A percentile compares a stretch with the other conserved stretches of the same genome.
These are phyloP conservation scores for Picathartes gymnocephalus DNA, from an alignment of 2,113 vertebrate genomes.

Conservation along the genomic window DNA sequence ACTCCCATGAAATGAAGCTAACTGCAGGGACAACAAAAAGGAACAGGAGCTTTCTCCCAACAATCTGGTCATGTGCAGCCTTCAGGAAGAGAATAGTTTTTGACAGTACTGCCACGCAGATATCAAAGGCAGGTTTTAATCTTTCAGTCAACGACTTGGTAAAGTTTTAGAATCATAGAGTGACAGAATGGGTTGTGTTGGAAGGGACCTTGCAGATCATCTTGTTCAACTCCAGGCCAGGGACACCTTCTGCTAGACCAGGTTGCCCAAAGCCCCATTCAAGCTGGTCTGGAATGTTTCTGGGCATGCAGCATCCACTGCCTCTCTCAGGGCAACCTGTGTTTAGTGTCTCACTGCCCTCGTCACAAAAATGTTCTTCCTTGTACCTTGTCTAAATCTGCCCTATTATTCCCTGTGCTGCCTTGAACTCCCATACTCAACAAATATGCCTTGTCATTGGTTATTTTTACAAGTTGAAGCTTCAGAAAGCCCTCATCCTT, in stretches of 20 bases:
- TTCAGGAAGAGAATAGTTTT: not conserved
- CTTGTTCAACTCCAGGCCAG: fast-evolving
- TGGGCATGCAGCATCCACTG: not conserved
- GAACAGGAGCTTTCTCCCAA: not conserved
- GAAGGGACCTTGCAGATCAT: not conserved
- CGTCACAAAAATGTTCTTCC: fast-evolving
- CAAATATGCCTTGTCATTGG: too few relatives aligned
- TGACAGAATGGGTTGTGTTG: not conserved
- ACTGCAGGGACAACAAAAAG: not conserved
- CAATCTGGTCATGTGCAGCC: not conserved
- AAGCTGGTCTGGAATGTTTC: not conserved
- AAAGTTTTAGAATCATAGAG: not conserved
- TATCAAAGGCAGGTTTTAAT: not conserved
- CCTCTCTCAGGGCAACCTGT: too few relatives aligned
- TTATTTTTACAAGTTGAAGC: not conserved
- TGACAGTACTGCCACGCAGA: not conserved
- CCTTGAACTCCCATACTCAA: not conserved
- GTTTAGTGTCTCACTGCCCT: not conserved
- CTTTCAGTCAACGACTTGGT: not conserved
- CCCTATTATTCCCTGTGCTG: not conserved
- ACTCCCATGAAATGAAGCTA: not conserved
- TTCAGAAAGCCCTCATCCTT: too few relatives aligned
- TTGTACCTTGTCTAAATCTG: not conserved
- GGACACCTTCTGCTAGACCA: not conserved
- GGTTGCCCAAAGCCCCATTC: not conserved